Percentiles rank a stretch among this genome's conserved stretches.
Conservation (phyloP, 2,113 vertebrate genomes). For the Ibidorhyncha struthersii region DNA sequence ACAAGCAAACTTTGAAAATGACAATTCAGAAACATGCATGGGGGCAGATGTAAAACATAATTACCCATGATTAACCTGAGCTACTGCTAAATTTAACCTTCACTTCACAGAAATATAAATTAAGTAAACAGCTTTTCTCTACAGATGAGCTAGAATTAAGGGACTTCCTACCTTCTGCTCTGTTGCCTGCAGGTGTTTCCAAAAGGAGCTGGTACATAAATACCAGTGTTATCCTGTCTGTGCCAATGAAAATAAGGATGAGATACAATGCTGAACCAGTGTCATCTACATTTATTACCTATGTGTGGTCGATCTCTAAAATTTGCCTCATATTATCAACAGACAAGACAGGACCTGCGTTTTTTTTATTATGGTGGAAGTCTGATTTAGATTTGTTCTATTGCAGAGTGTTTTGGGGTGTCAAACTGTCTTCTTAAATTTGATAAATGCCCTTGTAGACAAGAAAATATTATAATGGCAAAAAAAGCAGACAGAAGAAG, state of each 20-base stretch:
- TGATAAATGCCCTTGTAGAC: not conserved
- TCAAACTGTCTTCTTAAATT: not conserved
- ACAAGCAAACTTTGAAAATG: not conserved
- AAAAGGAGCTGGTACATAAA: not conserved
- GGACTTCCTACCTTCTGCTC: not conserved
- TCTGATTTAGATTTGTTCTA: not conserved
- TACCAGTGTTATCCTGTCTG: not conserved
- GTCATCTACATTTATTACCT: not conserved
- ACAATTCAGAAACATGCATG: not conserved
- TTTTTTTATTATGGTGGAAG: not conserved
- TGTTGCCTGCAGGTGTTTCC: not conserved
- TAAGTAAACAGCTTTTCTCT: constrained; percentile 4
- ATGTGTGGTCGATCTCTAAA: not conserved
- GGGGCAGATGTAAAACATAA: not conserved
- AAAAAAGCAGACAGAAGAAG: not conserved
- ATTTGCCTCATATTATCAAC: not conserved
- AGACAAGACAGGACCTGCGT: not conserved
- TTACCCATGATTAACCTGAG: constrained; percentile 17
- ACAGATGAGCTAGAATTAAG: not conserved
- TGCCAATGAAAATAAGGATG: not conserved
- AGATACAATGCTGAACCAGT: not conserved
- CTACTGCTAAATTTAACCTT: constrained; percentile 33
- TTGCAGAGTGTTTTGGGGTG: not conserved
- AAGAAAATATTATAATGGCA: not conserved
- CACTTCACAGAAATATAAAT: not conserved